Evolutionary conservation across 2,888 invertebrate genomes (phyloP), one percentile per base, ranked within the genome.

Genomic region (Apotomis capreana): DNA sequence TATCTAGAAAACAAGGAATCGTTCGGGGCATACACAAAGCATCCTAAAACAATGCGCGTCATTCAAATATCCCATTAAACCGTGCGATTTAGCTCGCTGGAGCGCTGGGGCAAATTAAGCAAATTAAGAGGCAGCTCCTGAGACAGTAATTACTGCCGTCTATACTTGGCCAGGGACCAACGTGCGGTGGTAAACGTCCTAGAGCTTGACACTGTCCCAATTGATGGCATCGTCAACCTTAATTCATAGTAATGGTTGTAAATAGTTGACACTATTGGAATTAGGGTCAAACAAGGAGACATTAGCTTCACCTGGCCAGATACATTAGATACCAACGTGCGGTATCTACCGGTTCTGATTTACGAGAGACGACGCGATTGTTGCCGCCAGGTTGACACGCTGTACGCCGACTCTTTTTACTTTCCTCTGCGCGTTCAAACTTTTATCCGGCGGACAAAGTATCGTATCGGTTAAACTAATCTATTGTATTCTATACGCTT

Each of bases 41-140:
- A 84, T 84, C 87, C 85, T 84, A 85, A 88, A 90, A 90, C 89
- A 90, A 90, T 90, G 89, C 87, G 84, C 86, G 86, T 90, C 89
- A 87, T 90, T 90, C 89, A 87, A 87, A 90, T 88, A 87, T 87
- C 85, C 90, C 88, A 91, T 91, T 92, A 90, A 90, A 89, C 85
- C 84, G 86, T 81, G 82, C 87, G 89, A 90, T 90, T 90, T 89
- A 89, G 87, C 87, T 84, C 83, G 81, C 82, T 82, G 80, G 82
- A 86, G 83, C 83, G 84, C 85, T 85, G 83, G 87, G 87, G 88
- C 87, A 89, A 91, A 92, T 93, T 92, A 91, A 89, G 90, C 90
- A 91, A 92, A 92, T 93, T 91, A 91, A 91, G 91, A 91, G 85
- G 82, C 82, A 81, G 85, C 85, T 88, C 87, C 87, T 89, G 90